Evolutionary conservation across 2,113 vertebrate species (phyloP).

Genomic region (Callaeas wilsoni): DNA sequence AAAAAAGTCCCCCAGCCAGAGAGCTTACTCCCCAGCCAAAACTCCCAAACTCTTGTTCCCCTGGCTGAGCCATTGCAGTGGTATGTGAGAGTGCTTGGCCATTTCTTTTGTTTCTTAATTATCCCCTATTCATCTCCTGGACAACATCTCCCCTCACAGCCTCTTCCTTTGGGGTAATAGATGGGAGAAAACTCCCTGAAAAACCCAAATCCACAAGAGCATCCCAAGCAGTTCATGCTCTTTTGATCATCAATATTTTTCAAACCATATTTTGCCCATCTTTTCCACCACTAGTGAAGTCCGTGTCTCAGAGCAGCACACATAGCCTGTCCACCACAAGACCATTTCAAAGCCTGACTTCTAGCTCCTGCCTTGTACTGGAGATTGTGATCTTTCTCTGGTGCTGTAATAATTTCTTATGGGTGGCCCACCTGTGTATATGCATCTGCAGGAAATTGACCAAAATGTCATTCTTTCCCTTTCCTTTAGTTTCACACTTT

Average conservation of each 20-base stretch:
- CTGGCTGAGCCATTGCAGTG: not conserved
- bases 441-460: not conserved
- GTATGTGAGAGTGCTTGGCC: not conserved
- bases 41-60: not conserved
- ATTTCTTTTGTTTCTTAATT: too few relatives aligned
- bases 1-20: not conserved
- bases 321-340: not conserved
- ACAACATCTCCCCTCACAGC: not conserved
- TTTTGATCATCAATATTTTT: not conserved
- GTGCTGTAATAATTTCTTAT: not conserved
- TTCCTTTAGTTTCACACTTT: not conserved
- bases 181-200: not conserved
- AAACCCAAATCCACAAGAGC: not conserved
- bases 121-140: not conserved
- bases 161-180: not conserved
- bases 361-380: not conserved
- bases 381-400: not conserved
- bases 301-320: not conserved
- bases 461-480: not conserved
- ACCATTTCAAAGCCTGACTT: not conserved
- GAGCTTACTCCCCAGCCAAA: not conserved
- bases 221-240: not conserved
- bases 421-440: not conserved
- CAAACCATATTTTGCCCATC: not conserved
- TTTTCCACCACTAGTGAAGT: not conserved